Evolutionary conservation across 2,797 vertebrate species (phyloP).

Genomic region (Octomys mimax): DNA sequence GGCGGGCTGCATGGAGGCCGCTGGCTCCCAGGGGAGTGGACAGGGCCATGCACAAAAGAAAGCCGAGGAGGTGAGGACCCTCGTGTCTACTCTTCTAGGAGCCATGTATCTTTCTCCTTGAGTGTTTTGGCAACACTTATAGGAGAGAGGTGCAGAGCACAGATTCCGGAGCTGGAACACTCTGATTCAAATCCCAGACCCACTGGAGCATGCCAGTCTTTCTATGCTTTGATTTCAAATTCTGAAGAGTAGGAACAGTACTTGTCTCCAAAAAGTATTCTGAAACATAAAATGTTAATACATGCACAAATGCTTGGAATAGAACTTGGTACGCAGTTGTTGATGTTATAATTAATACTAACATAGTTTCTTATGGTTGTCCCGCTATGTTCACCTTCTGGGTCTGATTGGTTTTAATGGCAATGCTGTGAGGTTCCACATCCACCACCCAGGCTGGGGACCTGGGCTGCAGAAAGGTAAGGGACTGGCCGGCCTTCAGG

Average conservation of each 20-base stretch:
- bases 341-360: neutral
- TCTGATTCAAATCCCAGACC: neutral
- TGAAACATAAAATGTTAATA: neutral
- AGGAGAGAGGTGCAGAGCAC: neutral
- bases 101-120: neutral
- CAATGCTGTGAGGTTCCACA: neutral
- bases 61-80: neutral
- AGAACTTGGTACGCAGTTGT: neutral
- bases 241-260: slow-evolving; percentile 10
- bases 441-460: neutral
- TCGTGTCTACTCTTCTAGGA: neutral
- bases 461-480: neutral
- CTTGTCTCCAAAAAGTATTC: neutral
- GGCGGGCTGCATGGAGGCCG: neutral
- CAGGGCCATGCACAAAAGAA: neutral
- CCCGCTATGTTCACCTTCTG: neutral
- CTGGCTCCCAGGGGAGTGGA: neutral
- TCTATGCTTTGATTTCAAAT: slow-evolving; percentile 12
- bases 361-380: neutral
- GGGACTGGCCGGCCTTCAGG: neutral
- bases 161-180: neutral
- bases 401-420: neutral
- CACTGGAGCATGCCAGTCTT: neutral
- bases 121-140: neutral
- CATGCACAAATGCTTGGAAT: neutral